phyloP scores from a whole-genome alignment of 53 echinoderm and acorn worm species.

The Antedon mediterranea region DNA sequence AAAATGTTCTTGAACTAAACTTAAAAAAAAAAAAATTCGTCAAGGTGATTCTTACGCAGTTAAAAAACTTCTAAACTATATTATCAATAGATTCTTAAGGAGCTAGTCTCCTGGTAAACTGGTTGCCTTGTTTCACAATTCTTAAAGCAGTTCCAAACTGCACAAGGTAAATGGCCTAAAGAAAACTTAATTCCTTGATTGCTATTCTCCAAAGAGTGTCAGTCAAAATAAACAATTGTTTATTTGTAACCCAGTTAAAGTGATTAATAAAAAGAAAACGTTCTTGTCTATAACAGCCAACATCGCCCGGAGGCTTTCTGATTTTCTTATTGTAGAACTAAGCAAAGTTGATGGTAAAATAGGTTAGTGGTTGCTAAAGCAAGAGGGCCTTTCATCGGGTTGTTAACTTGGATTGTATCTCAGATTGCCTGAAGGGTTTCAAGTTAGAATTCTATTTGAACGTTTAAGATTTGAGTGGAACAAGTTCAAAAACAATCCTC shows the following conservation, averaged over 20 bases:
- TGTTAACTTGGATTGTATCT: not conserved
- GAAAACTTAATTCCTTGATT: not conserved
- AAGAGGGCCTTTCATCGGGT: not conserved
- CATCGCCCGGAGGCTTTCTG: not conserved
- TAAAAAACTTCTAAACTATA: not conserved
- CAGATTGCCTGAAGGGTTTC: not conserved
- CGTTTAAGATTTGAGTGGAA: not conserved
- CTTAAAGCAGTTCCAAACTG: not conserved
- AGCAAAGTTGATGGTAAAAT: not conserved
- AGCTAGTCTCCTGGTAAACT: not conserved
- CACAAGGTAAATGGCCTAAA: not conserved
- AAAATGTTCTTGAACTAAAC: not conserved
- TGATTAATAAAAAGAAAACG: not conserved
- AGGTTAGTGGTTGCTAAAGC: not conserved
- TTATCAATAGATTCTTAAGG: not conserved
- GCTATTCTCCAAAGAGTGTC: not conserved
- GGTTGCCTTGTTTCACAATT: not conserved
- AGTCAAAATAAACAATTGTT: not conserved
- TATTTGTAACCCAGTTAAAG: not conserved
- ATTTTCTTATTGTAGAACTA: not conserved
- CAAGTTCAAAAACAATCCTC: not conserved
- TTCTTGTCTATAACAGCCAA: not conserved
- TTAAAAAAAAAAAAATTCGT: not conserved
- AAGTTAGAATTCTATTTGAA: not conserved
- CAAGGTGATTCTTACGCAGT: not conserved